Evolutionary conservation across 2,113 vertebrate species (phyloP).

Genomic region (Rattus norvegicus): GRCr8 NC_086022.1:107723501-107724000

Average conservation of each 20-base stretch:
- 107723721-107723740: background rate
- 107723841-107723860: background rate
- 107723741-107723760: background rate
- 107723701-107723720: background rate
- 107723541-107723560: background rate
- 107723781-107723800: background rate
- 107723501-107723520: background rate
- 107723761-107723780: background rate
- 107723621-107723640: background rate
- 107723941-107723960: background rate
- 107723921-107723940: background rate
- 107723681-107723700: constrained; percentile 27
- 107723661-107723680: background rate
- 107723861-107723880: background rate
- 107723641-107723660: background rate
- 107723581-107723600: background rate
- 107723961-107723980: background rate
- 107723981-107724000: background rate
- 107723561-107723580: background rate
- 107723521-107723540: background rate
- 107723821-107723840: background rate
- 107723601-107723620: constrained; percentile 19
- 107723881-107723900: background rate
- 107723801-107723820: background rate
- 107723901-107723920: background rate